phyloP scores from a whole-genome alignment of 2,113 vertebrate genomes.

The Xiphias gladius region DNA sequence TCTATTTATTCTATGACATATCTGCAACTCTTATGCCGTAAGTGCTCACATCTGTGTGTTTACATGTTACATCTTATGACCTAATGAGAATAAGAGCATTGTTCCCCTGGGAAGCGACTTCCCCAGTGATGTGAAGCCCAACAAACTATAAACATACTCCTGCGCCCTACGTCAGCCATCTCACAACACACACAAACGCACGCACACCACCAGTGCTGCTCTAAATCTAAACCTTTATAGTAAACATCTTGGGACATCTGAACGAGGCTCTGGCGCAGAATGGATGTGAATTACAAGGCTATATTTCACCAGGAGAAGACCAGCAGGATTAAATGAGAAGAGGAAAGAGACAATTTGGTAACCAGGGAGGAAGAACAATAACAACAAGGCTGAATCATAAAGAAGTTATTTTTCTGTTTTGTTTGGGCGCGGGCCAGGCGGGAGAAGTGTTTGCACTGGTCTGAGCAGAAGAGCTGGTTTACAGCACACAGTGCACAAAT shows the following conservation, averaged over 20 bases:
- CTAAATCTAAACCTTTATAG: constrained; percentile 85
- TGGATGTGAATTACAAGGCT: constrained; percentile 81
- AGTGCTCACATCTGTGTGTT: constrained; percentile 80
- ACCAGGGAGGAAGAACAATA: constrained; percentile 83
- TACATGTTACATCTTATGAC: constrained; percentile 71
- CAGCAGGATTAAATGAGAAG: constrained; percentile 72
- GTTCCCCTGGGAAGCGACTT: constrained; percentile 75
- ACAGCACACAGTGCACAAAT: constrained; percentile 40
- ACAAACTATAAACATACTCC: constrained; percentile 80
- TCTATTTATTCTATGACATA: constrained; percentile 75
- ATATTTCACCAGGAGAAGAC: constrained; percentile 78
- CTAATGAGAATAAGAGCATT: constrained; percentile 77
- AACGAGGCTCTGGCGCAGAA: constrained; percentile 78
- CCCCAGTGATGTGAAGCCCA: constrained; percentile 62
- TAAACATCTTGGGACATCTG: constrained; percentile 84
- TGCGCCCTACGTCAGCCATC: constrained; percentile 52
- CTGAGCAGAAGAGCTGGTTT: constrained; percentile 44
- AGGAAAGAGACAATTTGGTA: constrained; percentile 80
- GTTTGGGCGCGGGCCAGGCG: constrained; percentile 78
- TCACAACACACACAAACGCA: constrained; percentile 53
- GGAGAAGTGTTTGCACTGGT: constrained; percentile 60
- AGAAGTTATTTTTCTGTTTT: constrained; percentile 84
- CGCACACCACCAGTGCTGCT: constrained; percentile 63
- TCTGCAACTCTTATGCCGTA: constrained; percentile 65
- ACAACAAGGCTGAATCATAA: constrained; percentile 85